Base-by-base conservation (phyloP, 2,888 invertebrate species). In the Dasysyrphus tricinctus region DNA sequence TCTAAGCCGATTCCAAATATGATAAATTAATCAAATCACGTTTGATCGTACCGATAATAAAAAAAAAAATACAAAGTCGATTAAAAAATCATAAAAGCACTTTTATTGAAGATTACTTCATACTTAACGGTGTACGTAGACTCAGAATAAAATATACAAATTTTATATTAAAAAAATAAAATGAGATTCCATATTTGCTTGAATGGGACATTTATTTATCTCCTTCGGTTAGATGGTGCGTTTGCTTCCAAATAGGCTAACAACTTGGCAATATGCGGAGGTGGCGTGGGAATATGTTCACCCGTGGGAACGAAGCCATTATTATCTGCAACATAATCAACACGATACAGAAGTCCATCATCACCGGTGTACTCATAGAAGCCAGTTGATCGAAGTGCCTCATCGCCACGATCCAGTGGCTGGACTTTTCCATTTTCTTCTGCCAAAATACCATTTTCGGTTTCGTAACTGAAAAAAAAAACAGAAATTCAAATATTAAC, bases 311-410 rank as follows among this genome's bases (percentile, higher is more conserved):
- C 90, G 88, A 93, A 94, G 8, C 94, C 94, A 88, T 94, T 93
- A 85, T 94, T 94, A 89, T 94, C 94, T 8, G 94, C 94, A n/a
- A 92, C 92, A 89, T 94, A 94, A 75, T 93, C 92, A 32, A 94
- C 93, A 1, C 93, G 92, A 89, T 94, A 94, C 34, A 93, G 91
- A 2, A 93, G 90, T 51, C 94, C 94, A 89, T 94, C 94, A 69
- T 94, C 94, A 1, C 95, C 95, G 0, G 95, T 94, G 90, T 95
- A 96, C 88, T 95, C 94, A 90, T 94, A 96, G 90, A 94, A 95
- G 3, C 96, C 96, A 76, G 93, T 93, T 1, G 95, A 94, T 75
- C 94, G 93, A 63, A 95, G 94, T 2, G 94, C 95, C 82, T 94
- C 94, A 2, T 93, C 93, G 19, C 93, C 93, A 29, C 91, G 89